phyloP scores from a whole-genome alignment of 2,797 vertebrate species.

The Danio kyathit region DNA sequence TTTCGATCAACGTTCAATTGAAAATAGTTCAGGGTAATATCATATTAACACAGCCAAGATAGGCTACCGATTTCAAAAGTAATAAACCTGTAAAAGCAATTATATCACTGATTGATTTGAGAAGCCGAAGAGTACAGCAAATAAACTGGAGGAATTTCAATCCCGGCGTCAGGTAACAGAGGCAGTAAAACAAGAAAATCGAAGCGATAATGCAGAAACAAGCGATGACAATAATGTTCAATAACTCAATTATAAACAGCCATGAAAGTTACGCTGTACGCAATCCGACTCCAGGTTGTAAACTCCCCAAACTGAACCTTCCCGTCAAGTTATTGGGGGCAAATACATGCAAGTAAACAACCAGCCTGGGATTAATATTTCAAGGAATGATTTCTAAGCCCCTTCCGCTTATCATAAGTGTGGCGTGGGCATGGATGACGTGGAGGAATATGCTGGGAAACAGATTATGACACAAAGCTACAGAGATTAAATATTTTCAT shows the following conservation, averaged over 20 bases:
- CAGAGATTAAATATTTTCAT: constrained; percentile 31
- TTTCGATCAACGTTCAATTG: constrained; percentile 73
- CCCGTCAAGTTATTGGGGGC: constrained; percentile 5
- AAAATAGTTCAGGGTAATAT: constrained; percentile 73
- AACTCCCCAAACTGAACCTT: constrained; percentile 9
- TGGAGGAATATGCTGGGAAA: constrained; percentile 12
- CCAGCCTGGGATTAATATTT: constrained; percentile 12
- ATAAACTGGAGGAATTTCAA: constrained; percentile 65
- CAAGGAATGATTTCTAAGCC: constrained; percentile 2
- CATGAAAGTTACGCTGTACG: neutral
- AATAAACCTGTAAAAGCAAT: constrained; percentile 81
- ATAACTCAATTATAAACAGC: constrained; percentile 12
- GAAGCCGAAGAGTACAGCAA: constrained; percentile 64
- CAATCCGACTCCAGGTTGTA: neutral
- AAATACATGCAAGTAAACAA: constrained; percentile 13
- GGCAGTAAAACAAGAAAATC: constrained; percentile 6
- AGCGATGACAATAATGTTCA: neutral
- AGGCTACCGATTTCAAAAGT: constrained; percentile 78
- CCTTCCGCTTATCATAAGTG: constrained; percentile 2
- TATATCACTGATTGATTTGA: constrained; percentile 74
- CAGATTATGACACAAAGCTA: constrained; percentile 40
- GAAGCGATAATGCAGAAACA: neutral
- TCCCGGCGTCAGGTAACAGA: constrained; percentile 23
- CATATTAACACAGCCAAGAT: constrained; percentile 74
- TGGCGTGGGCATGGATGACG: constrained; percentile 3